phyloP scores from a whole-genome alignment of 2,797 vertebrate species.

The Sandelia bainsii region DNA sequence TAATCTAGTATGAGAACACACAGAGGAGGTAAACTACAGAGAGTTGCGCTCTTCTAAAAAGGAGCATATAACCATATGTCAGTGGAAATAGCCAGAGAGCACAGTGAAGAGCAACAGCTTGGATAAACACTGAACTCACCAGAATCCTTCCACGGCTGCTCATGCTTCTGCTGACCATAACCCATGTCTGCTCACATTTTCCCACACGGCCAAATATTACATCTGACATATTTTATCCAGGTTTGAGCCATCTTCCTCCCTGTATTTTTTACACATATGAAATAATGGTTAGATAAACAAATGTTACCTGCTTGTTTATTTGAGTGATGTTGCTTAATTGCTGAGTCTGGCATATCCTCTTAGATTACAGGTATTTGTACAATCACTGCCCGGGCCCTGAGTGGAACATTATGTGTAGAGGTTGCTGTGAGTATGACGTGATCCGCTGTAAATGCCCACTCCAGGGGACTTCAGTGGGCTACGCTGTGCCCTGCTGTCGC shows the following conservation, averaged over 20 bases:
- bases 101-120: conserved; percentile 11
- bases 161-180: conserved; percentile 8
- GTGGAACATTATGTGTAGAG: conserved; percentile 98
- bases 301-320: neutral
- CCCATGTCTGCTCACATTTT: conserved; percentile 20
- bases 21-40: conserved; percentile 22
- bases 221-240: conserved; percentile 6
- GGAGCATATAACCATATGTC: conserved; percentile 22
- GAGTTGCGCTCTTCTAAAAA: conserved; percentile 15
- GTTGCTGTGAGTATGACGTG: conserved; percentile 95
- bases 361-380: conserved; percentile 94
- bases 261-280: neutral
- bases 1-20: conserved; percentile 32
- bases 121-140: conserved; percentile 44
- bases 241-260: conserved; percentile 12
- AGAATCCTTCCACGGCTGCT: conserved; percentile 38
- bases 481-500: conserved; percentile 97
- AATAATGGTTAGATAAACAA: neutral
- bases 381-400: conserved; percentile 94
- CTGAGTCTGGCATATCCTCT: conserved; percentile 14
- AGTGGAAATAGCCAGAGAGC: conserved; percentile 55
- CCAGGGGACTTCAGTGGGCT: conserved; percentile 91
- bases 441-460: conserved; percentile 94
- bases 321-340: neutral
- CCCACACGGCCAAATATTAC: conserved; percentile 1